A percentile compares a stretch with the other conserved stretches of the same genome.
Evolutionary conservation across 2,113 vertebrate genomes (phyloP).

Genomic region (Corvus cornix): DNA sequence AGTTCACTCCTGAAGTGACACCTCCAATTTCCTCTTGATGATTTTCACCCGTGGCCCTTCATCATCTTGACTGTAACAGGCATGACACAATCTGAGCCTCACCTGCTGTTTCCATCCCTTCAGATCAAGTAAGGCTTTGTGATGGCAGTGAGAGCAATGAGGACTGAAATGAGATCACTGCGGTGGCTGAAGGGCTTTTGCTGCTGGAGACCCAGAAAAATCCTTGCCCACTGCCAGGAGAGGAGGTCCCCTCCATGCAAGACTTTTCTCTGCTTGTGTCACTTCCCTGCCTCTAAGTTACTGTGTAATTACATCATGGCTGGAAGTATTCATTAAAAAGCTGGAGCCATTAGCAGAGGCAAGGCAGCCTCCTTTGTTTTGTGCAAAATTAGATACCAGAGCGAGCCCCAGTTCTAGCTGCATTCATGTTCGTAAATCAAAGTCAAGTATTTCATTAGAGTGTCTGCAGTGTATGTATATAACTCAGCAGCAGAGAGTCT

Average conservation of each 20-base stretch:
- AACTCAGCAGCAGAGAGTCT: conserved; percentile 56
- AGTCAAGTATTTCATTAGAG: conserved; percentile 63
- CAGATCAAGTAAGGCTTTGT: neutral
- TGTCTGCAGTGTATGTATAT: conserved; percentile 52
- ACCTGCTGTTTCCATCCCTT: conserved; percentile 9
- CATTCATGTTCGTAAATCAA: conserved; percentile 55
- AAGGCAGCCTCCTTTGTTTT: conserved; percentile 36
- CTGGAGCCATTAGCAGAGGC: conserved; percentile 27
- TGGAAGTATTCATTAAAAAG: conserved; percentile 45
- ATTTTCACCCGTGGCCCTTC: neutral
- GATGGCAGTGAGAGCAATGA: neutral
- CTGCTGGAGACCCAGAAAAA: neutral
- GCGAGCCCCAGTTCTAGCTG: neutral
- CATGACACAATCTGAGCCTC: neutral
- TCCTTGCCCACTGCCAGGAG: neutral
- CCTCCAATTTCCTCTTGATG: neutral
- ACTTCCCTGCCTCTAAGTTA: conserved; percentile 3
- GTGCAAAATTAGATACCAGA: neutral
- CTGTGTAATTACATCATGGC: conserved; percentile 19
- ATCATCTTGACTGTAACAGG: neutral
- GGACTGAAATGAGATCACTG: neutral
- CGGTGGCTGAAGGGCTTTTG: neutral
- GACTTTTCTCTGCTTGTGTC: neutral
- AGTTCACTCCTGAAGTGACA: neutral
- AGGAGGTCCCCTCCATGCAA: neutral